Base-by-base conservation (phyloP, 1,140 invertebrate species). In the Eurosta solidaginis region DNA sequence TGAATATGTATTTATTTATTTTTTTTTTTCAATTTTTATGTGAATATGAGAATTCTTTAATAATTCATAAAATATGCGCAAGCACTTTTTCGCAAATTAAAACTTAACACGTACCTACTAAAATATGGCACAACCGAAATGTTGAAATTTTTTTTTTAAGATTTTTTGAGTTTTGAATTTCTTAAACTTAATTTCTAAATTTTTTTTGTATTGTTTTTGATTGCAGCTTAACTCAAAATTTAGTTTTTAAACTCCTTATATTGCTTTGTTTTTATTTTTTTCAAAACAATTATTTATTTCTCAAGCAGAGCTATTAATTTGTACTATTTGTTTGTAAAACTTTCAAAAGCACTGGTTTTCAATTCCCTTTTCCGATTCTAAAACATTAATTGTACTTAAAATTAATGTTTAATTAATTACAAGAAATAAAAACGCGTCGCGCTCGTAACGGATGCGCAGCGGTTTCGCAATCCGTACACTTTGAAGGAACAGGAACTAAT, bases 401-500 rank as follows among this genome's bases (percentile, higher is more conserved):
- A n/a, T n/a, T 33, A 59, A 59, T 59, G 33, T 29, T 68, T 20
- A 22, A 68, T 20, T 68, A 68, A 68, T 68, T 68, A 27, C 59
- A 40, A 40, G 59, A 68, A 68, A 40, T 68, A 68, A 68, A 17
- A 9, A 49, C 27, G 33, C 27, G 33, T 59, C 54, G 29, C 29
- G 50, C 20, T 14, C 59, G 59, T 12, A 9, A 40, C 59, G 33
- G 6, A 36, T 9, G 17, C 59, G 17, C 59, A 68, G 33, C 29
- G 27, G 54, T 14, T 27, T 29, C 20, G 59, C 40, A 68, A 68
- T 68, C 59, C 59, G 59, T n/a, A 68, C 59, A 27, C 59, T 42
- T 33, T 33, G 59, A 40, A 68, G 59, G 59, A 68, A 68, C 59
- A 68, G 59, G 59, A 68, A 68, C 59, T 68, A 68, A 68, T 68